A percentile compares a stretch with the other conserved stretches of the same genome.
phyloP scores from a whole-genome alignment of 2,888 invertebrate species.

The Acanthosoma haemorrhoidale region DNA sequence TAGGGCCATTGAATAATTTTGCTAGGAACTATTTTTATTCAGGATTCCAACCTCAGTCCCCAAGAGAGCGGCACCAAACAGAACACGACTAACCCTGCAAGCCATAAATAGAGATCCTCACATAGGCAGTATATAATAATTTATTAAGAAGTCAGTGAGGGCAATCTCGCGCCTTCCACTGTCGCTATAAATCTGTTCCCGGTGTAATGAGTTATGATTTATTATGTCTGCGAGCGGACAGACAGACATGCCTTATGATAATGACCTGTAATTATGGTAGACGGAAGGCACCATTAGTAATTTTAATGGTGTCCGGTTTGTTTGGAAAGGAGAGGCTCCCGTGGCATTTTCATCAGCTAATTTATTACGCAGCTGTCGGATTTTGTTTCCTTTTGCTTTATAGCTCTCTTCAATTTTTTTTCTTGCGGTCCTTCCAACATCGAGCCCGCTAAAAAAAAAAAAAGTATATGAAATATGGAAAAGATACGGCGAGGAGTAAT shows the following conservation, averaged over 20 bases:
- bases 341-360: slow-evolving; percentile 20
- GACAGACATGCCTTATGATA: slow-evolving; percentile 21
- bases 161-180: neutral
- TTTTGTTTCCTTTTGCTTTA: slow-evolving; percentile 10
- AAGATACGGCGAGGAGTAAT: slow-evolving; percentile 7
- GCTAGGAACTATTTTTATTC: too few species aligned
- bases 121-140: neutral
- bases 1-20: too few species aligned
- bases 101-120: neutral
- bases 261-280: slow-evolving; percentile 8
- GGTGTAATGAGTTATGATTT: slow-evolving; percentile 20
- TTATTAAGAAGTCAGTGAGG: slow-evolving; percentile 18
- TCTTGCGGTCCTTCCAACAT: neutral
- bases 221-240: neutral
- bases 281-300: neutral
- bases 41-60: too few species aligned
- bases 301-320: slow-evolving; percentile 10
- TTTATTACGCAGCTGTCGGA: slow-evolving; percentile 13
- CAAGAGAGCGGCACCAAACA: too few species aligned
- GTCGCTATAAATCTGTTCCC: slow-evolving; percentile 11
- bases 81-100: too few species aligned
- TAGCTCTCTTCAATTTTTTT: slow-evolving; percentile 6
- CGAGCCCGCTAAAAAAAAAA: neutral
- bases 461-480: slow-evolving; percentile 5
- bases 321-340: slow-evolving; percentile 7